A percentile compares a stretch with the other conserved stretches of the same genome.
These are phyloP conservation scores for Apamea crenata DNA, from an alignment of 2,888 invertebrate genomes.

Conservation along the genomic window DNA sequence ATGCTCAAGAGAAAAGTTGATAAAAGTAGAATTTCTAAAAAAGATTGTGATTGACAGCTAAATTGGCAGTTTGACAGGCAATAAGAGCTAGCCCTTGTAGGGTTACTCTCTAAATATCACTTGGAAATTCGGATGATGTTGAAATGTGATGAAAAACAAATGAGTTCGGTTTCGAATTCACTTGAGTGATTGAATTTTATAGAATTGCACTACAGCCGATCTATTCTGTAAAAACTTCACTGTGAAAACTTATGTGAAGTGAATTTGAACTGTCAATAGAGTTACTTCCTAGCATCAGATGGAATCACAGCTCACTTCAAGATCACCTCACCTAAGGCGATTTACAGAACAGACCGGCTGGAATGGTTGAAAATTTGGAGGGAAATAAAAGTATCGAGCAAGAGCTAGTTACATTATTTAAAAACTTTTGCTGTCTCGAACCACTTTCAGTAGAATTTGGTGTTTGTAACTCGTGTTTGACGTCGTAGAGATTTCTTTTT, in stretches of 20 bases:
- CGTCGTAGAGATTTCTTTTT: constrained; percentile 69
- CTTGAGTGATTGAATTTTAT: neutral
- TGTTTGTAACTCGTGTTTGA: constrained; percentile 68
- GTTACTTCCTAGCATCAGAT: neutral
- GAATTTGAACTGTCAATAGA: neutral
- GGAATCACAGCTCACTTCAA: neutral
- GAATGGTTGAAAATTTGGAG: neutral
- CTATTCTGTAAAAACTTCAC: neutral
- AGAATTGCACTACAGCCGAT: neutral
- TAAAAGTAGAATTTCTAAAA: neutral
- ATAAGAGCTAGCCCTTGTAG: neutral
- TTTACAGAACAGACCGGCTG: neutral
- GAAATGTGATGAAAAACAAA: neutral
- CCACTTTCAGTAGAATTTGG: constrained; percentile 69
- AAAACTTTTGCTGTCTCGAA: constrained; percentile 67
- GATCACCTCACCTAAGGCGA: neutral
- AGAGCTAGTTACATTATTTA: neutral
- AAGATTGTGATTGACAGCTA: neutral
- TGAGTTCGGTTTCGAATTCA: neutral
- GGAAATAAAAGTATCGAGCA: neutral
- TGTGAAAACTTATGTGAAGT: neutral
- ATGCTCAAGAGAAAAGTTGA: constrained; percentile 12
- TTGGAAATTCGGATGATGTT: neutral
- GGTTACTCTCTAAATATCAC: neutral
- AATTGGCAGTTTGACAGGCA: neutral